Percentiles rank a stretch among this genome's conserved stretches.
phyloP scores from a whole-genome alignment of 2,113 vertebrate genomes.

The Cnemophilus loriae region DNA sequence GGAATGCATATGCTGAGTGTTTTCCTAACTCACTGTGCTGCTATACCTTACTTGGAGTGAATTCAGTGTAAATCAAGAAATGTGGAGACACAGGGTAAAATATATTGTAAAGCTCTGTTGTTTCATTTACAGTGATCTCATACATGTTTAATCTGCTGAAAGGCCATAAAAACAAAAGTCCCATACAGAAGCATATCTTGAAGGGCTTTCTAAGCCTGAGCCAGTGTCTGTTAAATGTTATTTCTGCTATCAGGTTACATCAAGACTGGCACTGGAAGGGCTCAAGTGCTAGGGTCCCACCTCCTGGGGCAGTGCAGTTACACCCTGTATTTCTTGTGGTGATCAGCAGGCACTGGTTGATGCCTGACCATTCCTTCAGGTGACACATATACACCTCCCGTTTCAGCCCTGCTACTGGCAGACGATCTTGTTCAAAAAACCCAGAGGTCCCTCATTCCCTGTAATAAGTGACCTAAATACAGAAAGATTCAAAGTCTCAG shows the following conservation, averaged over 20 bases:
- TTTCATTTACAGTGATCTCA: conserved; percentile 4
- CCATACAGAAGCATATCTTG: neutral
- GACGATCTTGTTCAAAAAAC: neutral
- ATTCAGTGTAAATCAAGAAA: neutral
- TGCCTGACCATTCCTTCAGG: neutral
- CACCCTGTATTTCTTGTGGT: accelerated
- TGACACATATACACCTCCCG: accelerated
- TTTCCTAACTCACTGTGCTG: neutral
- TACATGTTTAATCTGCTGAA: neutral
- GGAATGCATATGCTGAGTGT: neutral
- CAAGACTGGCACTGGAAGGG: neutral
- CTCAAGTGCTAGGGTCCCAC: neutral
- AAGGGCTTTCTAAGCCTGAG: neutral
- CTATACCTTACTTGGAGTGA: conserved; percentile 32
- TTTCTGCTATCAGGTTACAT: neutral
- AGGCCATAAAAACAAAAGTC: neutral
- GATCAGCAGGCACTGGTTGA: neutral
- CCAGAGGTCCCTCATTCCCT: neutral
- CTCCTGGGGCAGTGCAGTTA: neutral
- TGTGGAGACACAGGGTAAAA: neutral
- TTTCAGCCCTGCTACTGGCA: neutral
- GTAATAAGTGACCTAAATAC: neutral
- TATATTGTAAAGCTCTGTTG: neutral
- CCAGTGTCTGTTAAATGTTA: neutral
- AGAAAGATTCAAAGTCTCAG: neutral